Percentiles rank a stretch among this genome's conserved stretches.
Evolutionary conservation across 2,888 invertebrate genomes (phyloP).

Genomic region (Platycheirus albimanus): DNA sequence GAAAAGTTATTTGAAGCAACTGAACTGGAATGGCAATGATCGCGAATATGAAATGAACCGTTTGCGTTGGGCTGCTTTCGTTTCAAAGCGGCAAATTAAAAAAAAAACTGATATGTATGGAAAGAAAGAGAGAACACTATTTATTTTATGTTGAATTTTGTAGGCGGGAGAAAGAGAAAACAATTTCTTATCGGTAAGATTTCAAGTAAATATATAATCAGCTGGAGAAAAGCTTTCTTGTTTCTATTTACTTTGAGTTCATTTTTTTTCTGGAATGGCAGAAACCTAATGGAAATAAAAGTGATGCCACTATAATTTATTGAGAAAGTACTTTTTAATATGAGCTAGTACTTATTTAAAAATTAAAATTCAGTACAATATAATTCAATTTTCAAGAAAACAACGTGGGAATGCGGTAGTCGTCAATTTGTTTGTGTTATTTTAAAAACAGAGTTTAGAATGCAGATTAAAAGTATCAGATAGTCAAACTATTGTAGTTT

Average conservation of each 20-base stretch:
- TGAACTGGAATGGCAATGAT: slow-evolving; percentile 48
- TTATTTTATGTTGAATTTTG: too few species aligned
- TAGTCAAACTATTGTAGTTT: too few species aligned
- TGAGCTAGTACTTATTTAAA: too few species aligned
- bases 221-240: slow-evolving; percentile 60
- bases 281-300: background rate
- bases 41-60: slow-evolving; percentile 24
- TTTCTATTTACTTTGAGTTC: slow-evolving; percentile 34
- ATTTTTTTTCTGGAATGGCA: background rate
- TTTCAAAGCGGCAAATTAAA: too few species aligned
- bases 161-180: background rate
- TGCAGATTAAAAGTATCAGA: too few species aligned
- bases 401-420: too few species aligned
- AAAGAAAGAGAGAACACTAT: slow-evolving; percentile 2
- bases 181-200: background rate
- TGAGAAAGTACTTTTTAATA: too few species aligned
- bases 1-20: slow-evolving; percentile 26
- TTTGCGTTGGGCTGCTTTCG: background rate
- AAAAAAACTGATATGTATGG: background rate
- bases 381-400: too few species aligned
- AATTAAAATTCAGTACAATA: too few species aligned
- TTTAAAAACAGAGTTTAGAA: too few species aligned
- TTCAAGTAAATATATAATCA: slow-evolving; percentile 26
- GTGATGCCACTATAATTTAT: background rate
- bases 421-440: too few species aligned